Conservation (phyloP, 2,797 vertebrate species). For the Phalanger gymnotis region DNA sequence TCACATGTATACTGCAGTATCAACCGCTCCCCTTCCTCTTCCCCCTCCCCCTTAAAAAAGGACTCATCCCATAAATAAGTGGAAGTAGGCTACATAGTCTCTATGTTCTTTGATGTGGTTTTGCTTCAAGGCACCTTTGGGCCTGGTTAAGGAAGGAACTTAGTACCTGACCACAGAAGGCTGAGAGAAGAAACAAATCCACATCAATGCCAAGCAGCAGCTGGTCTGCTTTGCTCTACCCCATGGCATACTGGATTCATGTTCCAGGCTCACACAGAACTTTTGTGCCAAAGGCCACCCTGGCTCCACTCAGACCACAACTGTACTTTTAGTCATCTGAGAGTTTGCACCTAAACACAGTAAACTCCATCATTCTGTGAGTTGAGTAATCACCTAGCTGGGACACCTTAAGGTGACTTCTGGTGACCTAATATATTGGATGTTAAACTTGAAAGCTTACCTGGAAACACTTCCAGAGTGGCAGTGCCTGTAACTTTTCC, state of each 20-base stretch:
- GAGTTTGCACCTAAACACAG: slow-evolving; percentile 50
- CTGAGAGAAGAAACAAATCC: slow-evolving; percentile 5
- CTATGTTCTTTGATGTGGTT: slow-evolving; percentile 43
- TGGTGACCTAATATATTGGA: slow-evolving; percentile 18
- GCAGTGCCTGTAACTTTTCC: not conserved
- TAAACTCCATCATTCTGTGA: slow-evolving; percentile 3
- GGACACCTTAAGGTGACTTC: not conserved
- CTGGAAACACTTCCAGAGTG: slow-evolving; percentile 1
- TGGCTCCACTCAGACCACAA: not conserved
- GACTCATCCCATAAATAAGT: not conserved
- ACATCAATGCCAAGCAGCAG: slow-evolving; percentile 4
- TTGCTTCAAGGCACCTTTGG: slow-evolving; percentile 73
- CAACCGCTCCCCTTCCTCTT: fast-evolving
- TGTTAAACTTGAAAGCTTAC: slow-evolving; percentile 21
- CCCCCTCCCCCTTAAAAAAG: not conserved
- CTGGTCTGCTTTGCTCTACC: slow-evolving; percentile 53
- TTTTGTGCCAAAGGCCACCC: slow-evolving; percentile 19
- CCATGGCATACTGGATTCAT: slow-evolving; percentile 2
- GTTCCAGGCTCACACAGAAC: not conserved
- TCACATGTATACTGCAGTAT: slow-evolving; percentile 26
- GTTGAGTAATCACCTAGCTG: slow-evolving; percentile 11
- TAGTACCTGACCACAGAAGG: slow-evolving; percentile 24
- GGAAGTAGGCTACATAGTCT: slow-evolving; percentile 33
- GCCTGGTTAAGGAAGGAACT: slow-evolving; percentile 55
- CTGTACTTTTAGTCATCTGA: slow-evolving; percentile 33